Evolutionary conservation across 2,113 vertebrate species (phyloP).

Genomic region (Etia nguti): DNA sequence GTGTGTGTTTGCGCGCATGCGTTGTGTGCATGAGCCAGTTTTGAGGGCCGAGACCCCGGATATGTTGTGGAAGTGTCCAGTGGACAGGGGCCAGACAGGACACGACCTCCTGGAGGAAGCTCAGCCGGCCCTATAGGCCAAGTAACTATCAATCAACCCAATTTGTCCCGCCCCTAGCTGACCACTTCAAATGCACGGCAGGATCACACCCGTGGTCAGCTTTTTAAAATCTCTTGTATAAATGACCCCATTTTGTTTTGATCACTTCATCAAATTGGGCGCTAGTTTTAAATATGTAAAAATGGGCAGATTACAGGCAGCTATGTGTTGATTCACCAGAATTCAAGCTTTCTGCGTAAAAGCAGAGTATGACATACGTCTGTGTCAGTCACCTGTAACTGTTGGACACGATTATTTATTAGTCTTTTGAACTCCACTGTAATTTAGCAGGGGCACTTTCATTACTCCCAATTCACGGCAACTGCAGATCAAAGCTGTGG

Average conservation of each 20-base stretch:
- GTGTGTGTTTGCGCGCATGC: background rate
- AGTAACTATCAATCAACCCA: conserved; percentile 67
- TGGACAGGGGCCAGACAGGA: conserved; percentile 77
- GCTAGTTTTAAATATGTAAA: background rate
- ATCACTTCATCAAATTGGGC: background rate
- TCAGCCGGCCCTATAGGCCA: conserved; percentile 53
- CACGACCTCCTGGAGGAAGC: conserved; percentile 72
- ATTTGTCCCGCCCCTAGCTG: conserved; percentile 36
- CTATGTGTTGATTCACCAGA: background rate
- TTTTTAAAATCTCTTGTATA: background rate
- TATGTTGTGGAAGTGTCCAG: conserved; percentile 76
- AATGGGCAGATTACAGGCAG: background rate
- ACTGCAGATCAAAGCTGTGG: conserved; percentile 65
- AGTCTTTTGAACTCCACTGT: conserved; percentile 59
- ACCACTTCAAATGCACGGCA: conserved; percentile 59
- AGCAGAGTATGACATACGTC: conserved; percentile 2
- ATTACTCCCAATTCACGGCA: conserved; percentile 56
- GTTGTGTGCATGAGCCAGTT: background rate
- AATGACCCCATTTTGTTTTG: background rate
- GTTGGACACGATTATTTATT: conserved; percentile 40
- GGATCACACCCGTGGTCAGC: conserved; percentile 1
- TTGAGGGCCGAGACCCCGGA: conserved; percentile 61
- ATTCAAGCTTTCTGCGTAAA: background rate
- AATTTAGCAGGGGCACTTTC: conserved; percentile 60
- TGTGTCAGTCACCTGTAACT: conserved; percentile 16